Conservation (phyloP, 2,113 vertebrate species). For the Sprattus sprattus region DNA sequence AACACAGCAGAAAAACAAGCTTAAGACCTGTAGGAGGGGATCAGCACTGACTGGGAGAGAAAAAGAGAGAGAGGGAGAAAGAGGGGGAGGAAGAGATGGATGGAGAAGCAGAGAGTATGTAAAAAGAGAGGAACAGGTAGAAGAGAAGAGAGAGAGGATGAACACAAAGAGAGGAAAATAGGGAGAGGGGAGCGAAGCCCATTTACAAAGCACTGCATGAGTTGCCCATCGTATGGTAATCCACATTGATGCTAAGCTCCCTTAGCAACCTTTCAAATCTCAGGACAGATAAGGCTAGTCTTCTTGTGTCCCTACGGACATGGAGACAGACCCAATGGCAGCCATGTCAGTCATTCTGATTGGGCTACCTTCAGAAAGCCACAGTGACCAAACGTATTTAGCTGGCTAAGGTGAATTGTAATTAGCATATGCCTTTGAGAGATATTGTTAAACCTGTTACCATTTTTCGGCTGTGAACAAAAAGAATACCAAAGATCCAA, state of each 20-base stretch:
- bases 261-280: neutral
- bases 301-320: neutral
- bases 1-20: neutral
- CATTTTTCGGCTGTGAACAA: neutral
- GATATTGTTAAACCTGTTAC: neutral
- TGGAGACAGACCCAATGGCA: neutral
- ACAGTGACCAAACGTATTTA: neutral
- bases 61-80: neutral
- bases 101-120: neutral
- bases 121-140: neutral
- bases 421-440: neutral
- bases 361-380: neutral
- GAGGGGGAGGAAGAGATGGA: neutral
- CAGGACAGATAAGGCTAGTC: neutral
- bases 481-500: neutral
- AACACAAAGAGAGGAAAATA: too few relatives aligned
- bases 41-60: conserved; percentile 1
- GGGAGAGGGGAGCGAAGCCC: too few relatives aligned
- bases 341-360: neutral
- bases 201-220: too few relatives aligned
- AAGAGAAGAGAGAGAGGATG: neutral
- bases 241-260: neutral
- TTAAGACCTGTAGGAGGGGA: conserved; percentile 15
- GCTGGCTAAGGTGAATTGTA: neutral
- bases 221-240: neutral